Evolutionary conservation across 2,113 vertebrate genomes (phyloP).

Genomic region (Muntiacus reevesi): DNA sequence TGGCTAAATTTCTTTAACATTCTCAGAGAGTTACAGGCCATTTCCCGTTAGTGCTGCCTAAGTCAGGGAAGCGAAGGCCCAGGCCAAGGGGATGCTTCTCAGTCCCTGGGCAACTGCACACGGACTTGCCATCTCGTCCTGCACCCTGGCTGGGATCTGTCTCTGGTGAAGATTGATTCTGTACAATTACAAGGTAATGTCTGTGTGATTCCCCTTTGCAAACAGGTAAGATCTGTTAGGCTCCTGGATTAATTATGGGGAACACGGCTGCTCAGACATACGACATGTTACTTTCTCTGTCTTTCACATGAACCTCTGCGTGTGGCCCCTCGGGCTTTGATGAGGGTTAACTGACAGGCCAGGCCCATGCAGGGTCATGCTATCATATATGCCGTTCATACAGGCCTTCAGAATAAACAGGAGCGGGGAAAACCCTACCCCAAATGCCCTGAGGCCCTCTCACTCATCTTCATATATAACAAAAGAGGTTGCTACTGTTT

Average conservation of each 20-base stretch:
- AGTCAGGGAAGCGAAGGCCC: neutral
- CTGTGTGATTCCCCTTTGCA: neutral
- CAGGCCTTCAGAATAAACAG: neutral
- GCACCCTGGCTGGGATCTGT: neutral
- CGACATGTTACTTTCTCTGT: neutral
- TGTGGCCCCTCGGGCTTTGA: neutral
- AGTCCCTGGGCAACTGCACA: neutral
- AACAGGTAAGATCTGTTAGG: neutral
- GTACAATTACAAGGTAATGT: neutral
- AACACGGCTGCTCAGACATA: neutral
- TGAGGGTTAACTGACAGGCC: neutral
- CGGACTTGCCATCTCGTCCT: neutral
- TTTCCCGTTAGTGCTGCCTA: neutral
- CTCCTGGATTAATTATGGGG: constrained; percentile 19
- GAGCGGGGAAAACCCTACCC: neutral
- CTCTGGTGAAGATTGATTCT: constrained; percentile 19
- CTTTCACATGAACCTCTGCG: neutral
- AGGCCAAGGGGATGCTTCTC: neutral
- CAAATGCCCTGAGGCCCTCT: neutral
- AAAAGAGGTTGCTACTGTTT: neutral
- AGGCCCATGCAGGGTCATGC: neutral
- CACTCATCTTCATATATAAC: neutral
- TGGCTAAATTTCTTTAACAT: neutral
- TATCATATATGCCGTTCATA: too few species aligned
- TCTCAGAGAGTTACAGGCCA: constrained; percentile 24